Conservation (phyloP, 2,797 vertebrate species). For the Sebastes elongatus region DNA sequence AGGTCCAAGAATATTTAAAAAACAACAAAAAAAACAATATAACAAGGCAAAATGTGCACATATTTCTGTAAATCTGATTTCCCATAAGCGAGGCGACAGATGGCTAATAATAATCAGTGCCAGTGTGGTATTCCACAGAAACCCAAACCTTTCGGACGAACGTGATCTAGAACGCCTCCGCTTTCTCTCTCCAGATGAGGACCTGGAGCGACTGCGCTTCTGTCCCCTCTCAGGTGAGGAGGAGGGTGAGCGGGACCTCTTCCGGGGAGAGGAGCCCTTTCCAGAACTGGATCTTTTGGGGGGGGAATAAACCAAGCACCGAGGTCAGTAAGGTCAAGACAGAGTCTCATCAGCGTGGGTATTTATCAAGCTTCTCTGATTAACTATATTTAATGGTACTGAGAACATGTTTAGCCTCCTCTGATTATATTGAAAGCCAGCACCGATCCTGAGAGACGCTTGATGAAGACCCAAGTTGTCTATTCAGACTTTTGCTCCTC, state of each 20-base stretch:
- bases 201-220: constrained; percentile 98
- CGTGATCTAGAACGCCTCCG: constrained; percentile 97
- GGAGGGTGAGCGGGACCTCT: constrained; percentile 94
- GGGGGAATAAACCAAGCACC: constrained; percentile 90
- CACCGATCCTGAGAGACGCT: constrained; percentile 40
- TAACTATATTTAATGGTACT: not conserved
- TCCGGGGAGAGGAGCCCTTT: constrained; percentile 94
- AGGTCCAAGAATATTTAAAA: not conserved
- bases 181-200: constrained; percentile 96
- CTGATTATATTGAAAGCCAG: not conserved
- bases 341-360: constrained; percentile 48
- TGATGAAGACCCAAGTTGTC: constrained; percentile 56
- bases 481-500: constrained; percentile 20
- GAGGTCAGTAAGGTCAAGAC: constrained; percentile 73
- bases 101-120: constrained; percentile 75
- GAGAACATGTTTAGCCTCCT: not conserved
- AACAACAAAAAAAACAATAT: not conserved
- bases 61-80: constrained; percentile 44
- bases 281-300: constrained; percentile 99
- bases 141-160: constrained; percentile 99
- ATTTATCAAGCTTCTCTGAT: constrained; percentile 70
- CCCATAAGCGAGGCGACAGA: constrained; percentile 63
- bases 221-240: constrained; percentile 93
- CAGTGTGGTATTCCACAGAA: constrained; percentile 97
- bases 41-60: constrained; percentile 26